Evolutionary conservation across 2,888 invertebrate species (phyloP).

Genomic region (Xanthostigma xanthostigma): DNA sequence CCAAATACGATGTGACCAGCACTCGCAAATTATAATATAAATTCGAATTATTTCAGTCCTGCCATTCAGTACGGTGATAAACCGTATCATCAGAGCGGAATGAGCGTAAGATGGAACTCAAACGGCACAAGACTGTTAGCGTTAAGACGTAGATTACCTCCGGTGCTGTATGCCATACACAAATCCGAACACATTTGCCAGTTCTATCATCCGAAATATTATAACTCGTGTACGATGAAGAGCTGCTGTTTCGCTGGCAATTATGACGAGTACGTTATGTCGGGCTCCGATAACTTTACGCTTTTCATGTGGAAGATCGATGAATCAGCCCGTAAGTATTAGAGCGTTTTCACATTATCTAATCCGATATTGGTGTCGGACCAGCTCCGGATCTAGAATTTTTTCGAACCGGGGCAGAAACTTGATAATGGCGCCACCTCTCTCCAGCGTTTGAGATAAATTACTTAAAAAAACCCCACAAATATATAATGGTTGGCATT

Average conservation of each 20-base stretch:
- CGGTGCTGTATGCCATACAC: constrained; percentile 62
- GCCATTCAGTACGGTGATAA: too few relatives aligned
- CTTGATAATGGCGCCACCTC: too few relatives aligned
- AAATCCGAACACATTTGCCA: constrained; percentile 60
- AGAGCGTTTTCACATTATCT: too few relatives aligned
- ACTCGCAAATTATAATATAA: background rate
- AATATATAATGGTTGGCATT: too few relatives aligned
- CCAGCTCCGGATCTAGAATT: too few relatives aligned
- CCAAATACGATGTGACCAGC: too few relatives aligned
- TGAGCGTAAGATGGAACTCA: constrained; percentile 83
- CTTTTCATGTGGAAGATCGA: constrained; percentile 89
- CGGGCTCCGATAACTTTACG: constrained; percentile 93
- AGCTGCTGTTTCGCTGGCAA: constrained; percentile 89
- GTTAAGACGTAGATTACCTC: constrained; percentile 70
- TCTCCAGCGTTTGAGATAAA: too few relatives aligned
- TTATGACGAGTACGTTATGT: constrained; percentile 74
- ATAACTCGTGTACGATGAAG: constrained; percentile 95
- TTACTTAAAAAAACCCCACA: too few relatives aligned
- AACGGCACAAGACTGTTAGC: constrained; percentile 65
- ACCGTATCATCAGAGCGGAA: constrained; percentile 42
- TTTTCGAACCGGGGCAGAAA: too few relatives aligned
- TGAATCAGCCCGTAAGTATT: constrained; percentile 32
- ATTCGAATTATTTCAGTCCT: background rate
- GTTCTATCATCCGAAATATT: constrained; percentile 84
- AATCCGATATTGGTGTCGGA: too few relatives aligned